Evolutionary conservation across 53 echinoderm and acorn worm species (phyloP), one percentile per base, ranked within the genome.

Genomic region (Hippasteria phrygiana): DNA sequence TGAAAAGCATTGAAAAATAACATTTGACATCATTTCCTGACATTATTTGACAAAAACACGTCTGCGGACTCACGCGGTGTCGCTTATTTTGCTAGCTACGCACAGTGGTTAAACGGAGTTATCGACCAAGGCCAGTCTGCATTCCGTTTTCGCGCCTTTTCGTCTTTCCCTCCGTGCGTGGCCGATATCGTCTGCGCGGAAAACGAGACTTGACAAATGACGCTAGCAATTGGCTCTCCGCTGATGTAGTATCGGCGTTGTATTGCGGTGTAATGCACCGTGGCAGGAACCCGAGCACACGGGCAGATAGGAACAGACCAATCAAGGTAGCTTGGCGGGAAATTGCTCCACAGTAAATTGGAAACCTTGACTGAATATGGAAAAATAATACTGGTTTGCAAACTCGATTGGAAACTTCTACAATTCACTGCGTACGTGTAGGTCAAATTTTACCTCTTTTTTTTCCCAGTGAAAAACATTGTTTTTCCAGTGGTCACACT

Each of bases 111-210:
- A 1, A 50, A 76, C 51, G 2, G 76, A 53, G 32, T 31, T 76
- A 76, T 76, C 76, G 76, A 76, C 54, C 76, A 76, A 51, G 76
- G 76, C 8, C 76, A 35, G 14, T 53, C 51, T 50, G 20, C 76
- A 76, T 48, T 50, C 40, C 73, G 73, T 73, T 73, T 73, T 73
- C 73, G 73, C 76, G 76, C 33, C 50, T 18, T 76, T 76, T 75
- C 55, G 9, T 26, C 59, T 0, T 16, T 20, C 26, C 26, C 26
- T 9, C 59, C 26, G 2, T 18, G 5, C 26, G 59, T 8, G n/a
- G 22, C 26, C 26, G 8, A 51, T 75, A 48, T 53, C 48, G 54
- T 76, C 51, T 53, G 37, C 76, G 53, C 31, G 50, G 50, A 31
- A 51, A 76, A 76, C 53, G 51, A 8, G 34, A 4, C 50, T 26